A percentile compares a stretch with the other conserved stretches of the same genome.
Conservation (phyloP, 2,113 vertebrate genomes). For the Psettodes erumei region DNA sequence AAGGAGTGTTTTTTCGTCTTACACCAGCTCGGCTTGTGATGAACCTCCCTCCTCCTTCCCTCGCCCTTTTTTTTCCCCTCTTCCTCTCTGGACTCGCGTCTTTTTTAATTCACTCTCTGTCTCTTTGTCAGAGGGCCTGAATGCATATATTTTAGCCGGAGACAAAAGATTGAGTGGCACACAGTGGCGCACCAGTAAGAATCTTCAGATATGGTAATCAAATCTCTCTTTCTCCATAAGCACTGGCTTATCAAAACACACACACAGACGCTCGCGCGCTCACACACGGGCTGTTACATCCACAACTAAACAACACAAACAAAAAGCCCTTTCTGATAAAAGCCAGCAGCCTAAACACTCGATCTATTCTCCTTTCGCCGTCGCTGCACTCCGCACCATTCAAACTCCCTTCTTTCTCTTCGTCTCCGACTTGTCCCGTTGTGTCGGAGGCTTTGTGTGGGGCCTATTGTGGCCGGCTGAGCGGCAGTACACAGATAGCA, state of each 20-base stretch:
- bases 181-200: slow-evolving; percentile 43
- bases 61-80: slow-evolving; percentile 33
- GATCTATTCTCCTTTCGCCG: slow-evolving; percentile 55
- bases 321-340: slow-evolving; percentile 69
- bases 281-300: slow-evolving; percentile 48
- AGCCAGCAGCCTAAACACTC: slow-evolving; percentile 67
- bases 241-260: slow-evolving; percentile 61
- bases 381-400: slow-evolving; percentile 56
- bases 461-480: slow-evolving; percentile 66
- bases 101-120: slow-evolving; percentile 51
- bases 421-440: slow-evolving; percentile 62
- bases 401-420: slow-evolving; percentile 54
- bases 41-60: slow-evolving; percentile 28
- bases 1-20: slow-evolving; percentile 55
- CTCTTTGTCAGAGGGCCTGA: slow-evolving; percentile 46
- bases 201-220: slow-evolving; percentile 75
- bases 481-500: slow-evolving; percentile 66
- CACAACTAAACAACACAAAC: slow-evolving; percentile 63
- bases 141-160: slow-evolving; percentile 54
- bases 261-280: slow-evolving; percentile 2
- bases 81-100: slow-evolving; percentile 36
- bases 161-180: slow-evolving; percentile 59
- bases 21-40: slow-evolving; percentile 29
- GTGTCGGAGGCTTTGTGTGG: slow-evolving; percentile 72
- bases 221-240: slow-evolving; percentile 49